Evolutionary conservation across 2,113 vertebrate genomes (phyloP).

Genomic region (Ardeotis arabs): DNA sequence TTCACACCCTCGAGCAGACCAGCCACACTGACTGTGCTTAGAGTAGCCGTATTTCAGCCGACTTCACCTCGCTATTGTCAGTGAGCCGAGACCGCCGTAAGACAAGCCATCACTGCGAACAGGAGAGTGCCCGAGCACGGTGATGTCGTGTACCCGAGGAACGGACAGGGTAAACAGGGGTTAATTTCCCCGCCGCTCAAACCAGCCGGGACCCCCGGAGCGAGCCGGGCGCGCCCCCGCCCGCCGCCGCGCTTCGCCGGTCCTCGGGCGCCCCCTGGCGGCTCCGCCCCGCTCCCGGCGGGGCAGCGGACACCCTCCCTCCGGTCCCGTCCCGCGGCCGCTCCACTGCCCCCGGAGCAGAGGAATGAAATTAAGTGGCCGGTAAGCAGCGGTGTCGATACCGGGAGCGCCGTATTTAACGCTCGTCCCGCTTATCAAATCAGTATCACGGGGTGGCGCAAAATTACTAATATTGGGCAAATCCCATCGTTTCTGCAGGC

Average conservation of each 20-base stretch:
- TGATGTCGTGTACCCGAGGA: accelerated
- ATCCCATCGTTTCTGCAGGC: neutral
- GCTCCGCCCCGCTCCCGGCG: neutral
- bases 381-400: too few species aligned
- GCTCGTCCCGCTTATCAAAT: neutral
- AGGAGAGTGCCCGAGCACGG: neutral
- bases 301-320: neutral
- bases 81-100: neutral
- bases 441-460: neutral
- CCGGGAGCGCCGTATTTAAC: neutral
- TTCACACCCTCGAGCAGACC: accelerated
- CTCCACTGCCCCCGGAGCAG: neutral
- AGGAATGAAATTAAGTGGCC: too few species aligned
- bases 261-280: constrained; percentile 13
- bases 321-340: neutral
- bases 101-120: neutral
- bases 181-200: accelerated
- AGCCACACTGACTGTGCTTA: accelerated
- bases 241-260: neutral
- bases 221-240: too few species aligned
- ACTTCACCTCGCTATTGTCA: neutral
- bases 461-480: neutral
- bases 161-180: accelerated
- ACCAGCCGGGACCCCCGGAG: neutral
- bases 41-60: accelerated